These are phyloP conservation scores for Melieria crassipennis DNA, from an alignment of 2,888 invertebrate genomes.

Conservation along the genomic window DNA sequence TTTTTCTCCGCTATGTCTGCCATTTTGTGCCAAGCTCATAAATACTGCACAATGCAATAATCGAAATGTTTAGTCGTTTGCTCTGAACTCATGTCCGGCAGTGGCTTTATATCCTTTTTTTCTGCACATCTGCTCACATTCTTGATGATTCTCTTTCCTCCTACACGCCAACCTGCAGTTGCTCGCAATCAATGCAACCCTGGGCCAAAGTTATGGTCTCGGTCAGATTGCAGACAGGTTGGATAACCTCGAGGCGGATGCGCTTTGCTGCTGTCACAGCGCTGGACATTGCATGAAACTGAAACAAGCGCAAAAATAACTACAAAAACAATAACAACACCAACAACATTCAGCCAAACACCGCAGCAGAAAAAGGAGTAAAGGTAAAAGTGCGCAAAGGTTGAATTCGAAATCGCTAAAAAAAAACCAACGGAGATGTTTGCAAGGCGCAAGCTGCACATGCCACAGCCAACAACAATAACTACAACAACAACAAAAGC, in stretches of 20 bases:
- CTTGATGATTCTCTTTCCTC: too few species aligned
- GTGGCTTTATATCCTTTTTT: background rate
- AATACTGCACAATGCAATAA: too few species aligned
- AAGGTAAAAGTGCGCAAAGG: constrained; percentile 2
- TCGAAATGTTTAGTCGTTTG: background rate
- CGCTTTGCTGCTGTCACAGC: constrained; percentile 21
- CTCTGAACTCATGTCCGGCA: constrained; percentile 4
- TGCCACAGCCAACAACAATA: background rate
- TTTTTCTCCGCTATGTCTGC: too few species aligned
- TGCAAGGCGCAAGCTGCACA: background rate
- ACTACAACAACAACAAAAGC: too few species aligned
- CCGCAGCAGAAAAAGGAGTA: constrained; percentile 7
- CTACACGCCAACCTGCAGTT: too few species aligned
- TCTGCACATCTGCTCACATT: background rate
- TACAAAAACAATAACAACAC: constrained; percentile 6
- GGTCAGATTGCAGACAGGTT: constrained; percentile 42
- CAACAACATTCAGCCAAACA: constrained; percentile 16
- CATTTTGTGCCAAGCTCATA: too few species aligned
- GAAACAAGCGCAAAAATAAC: too few species aligned
- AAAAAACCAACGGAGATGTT: background rate
- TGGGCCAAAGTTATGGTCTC: constrained; percentile 35
- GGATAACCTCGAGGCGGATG: constrained; percentile 38
- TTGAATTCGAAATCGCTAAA: constrained; percentile 7
- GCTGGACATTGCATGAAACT: too few species aligned
- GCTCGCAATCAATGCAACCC: too few species aligned